Evolutionary conservation across 2,888 invertebrate species (phyloP), one percentile per base, ranked within the genome.

Genomic region (Noctua janthe): DNA sequence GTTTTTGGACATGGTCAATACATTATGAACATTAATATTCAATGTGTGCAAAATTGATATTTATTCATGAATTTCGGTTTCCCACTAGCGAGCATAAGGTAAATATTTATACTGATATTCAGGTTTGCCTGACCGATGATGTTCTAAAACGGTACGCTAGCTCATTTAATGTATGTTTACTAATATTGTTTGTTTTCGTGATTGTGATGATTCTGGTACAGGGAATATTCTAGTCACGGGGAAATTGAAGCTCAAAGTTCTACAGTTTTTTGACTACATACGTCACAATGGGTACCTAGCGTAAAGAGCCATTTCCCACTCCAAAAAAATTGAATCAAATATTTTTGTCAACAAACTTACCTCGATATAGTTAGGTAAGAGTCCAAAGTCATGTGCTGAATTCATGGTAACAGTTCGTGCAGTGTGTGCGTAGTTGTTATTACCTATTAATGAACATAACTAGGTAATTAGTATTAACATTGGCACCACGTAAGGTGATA

Each of bases 1-100:
- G 20, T 51, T 78, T 56, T 51, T 43, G 17, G 7, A 62, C 43
- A 62, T 15, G 10, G 2, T 1, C 43, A 29, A 29, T 39, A 39
- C n/a, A 67, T 71, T 59, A 59, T 54, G n/a, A 54, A 67, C 51
- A 76, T 76, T 76, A 51, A 74, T 80, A 54, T 72, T 35, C 35
- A 69, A 35, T 6, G 35, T 71, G 51, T 43, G 29, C 39, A 13
- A 47, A 13, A 71, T 67, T 59, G 43, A 71, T 66, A 83, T 51
- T 71, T 20, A 78, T 59, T 43, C 78, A 84, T 59, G 23, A 17
- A 69, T 71, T 76, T 72, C n/a, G 23, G 43, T 17, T 67, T 49
- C 20, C 23, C n/a, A 83, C 71, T 71, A 67, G 56, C 43, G 59
- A 71, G 11, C 56, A n/a, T 39, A 47, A 4, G 39, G 35, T 17